Percentiles rank a stretch among this genome's conserved stretches.
phyloP scores from a whole-genome alignment of 2,797 vertebrate species.

The Intellagama lesueurii region DNA sequence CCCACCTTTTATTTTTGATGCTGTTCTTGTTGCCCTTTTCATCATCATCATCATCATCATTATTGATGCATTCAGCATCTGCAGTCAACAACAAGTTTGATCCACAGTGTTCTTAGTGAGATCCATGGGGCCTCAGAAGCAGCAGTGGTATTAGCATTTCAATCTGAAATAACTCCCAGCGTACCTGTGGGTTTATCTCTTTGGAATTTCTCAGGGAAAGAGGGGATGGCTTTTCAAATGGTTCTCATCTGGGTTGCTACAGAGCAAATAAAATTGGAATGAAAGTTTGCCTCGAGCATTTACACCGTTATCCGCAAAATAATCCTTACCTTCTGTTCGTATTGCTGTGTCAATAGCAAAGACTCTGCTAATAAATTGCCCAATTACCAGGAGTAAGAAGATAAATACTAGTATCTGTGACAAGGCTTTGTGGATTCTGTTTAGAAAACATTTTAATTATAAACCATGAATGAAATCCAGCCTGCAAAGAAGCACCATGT shows the following conservation, averaged over 20 bases:
- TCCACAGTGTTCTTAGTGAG: background rate
- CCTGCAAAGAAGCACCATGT: background rate
- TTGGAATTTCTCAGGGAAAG: background rate
- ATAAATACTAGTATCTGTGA: conserved; percentile 48
- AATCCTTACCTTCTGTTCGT: conserved; percentile 50
- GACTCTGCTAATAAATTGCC: conserved; percentile 53
- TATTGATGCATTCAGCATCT: background rate
- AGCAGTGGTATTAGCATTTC: background rate
- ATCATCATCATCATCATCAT: no score
- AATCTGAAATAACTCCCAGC: background rate
- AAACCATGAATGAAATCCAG: conserved; percentile 18
- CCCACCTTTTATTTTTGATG: background rate
- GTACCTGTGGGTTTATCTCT: background rate
- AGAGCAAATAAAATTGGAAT: conserved; percentile 40
- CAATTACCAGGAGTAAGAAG: conserved; percentile 46
- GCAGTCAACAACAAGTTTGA: background rate
- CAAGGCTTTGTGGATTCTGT: conserved; percentile 36
- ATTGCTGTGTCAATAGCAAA: conserved; percentile 53
- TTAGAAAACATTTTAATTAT: conserved; percentile 50
- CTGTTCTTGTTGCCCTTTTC: background rate
- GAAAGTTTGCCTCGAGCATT: conserved; percentile 40
- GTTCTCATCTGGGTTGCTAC: conserved; percentile 16
- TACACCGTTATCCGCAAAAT: conserved; percentile 28
- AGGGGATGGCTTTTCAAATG: conserved; percentile 22
- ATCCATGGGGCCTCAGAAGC: background rate